These are phyloP conservation scores for Drosophila longiperda DNA, from an alignment of 2,888 invertebrate species.

Conservation along the genomic window DNA sequence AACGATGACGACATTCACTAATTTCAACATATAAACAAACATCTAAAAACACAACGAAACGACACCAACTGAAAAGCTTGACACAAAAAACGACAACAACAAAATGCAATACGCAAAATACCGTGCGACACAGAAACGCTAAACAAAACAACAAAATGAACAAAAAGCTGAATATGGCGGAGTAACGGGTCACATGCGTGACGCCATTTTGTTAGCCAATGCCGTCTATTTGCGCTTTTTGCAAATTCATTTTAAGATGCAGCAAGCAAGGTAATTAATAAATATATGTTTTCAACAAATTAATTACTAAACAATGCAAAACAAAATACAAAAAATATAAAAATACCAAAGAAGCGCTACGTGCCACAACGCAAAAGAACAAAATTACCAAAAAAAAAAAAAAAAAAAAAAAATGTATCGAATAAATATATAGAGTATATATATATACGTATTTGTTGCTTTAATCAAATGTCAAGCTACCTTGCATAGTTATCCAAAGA, in stretches of 20 bases:
- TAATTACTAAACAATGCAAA: constrained; percentile 66
- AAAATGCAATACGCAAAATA: constrained; percentile 64
- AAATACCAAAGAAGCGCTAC: constrained; percentile 47
- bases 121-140: constrained; percentile 51
- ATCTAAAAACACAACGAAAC: constrained; percentile 26
- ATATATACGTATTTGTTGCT: constrained; percentile 55
- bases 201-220: constrained; percentile 78
- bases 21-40: constrained; percentile 18
- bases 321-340: constrained; percentile 9
- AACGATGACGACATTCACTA: constrained; percentile 43
- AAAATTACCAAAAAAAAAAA: constrained; percentile 9
- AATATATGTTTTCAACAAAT: constrained; percentile 66
- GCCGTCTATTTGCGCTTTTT: constrained; percentile 72
- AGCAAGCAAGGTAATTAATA: constrained; percentile 68
- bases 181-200: constrained; percentile 73
- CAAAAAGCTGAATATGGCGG: constrained; percentile 74
- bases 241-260: constrained; percentile 48
- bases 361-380: constrained; percentile 51
- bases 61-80: constrained; percentile 36
- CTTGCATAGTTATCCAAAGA: constrained; percentile 76
- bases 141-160: constrained; percentile 29
- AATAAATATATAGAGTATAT: constrained; percentile 13
- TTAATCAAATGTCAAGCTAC: constrained; percentile 69
- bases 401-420: constrained; percentile 14
- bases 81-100: constrained; percentile 31